Evolutionary conservation across 2,797 vertebrate genomes (phyloP).

Genomic region (Dendrocincla fuliginosa): DNA sequence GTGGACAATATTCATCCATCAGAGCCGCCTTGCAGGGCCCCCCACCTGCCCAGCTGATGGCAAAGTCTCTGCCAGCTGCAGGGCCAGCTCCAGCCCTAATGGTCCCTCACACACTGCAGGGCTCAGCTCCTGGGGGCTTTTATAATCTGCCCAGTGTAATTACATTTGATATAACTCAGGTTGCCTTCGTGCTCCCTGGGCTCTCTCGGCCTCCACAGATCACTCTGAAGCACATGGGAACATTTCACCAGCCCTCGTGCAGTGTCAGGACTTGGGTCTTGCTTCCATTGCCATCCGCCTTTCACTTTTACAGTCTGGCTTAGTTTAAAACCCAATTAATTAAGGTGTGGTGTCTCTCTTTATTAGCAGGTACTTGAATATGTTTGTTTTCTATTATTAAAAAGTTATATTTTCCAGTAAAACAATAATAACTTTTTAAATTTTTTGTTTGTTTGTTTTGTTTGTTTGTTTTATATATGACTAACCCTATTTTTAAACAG

Average conservation of each 20-base stretch:
- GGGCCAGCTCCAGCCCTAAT: too few species aligned
- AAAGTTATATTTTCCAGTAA: not conserved
- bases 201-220: not conserved
- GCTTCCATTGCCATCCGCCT: not conserved
- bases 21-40: not conserved
- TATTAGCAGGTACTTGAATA: not conserved
- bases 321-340: not conserved
- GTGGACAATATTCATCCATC: not conserved
- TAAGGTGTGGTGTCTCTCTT: not conserved
- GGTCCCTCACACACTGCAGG: accelerated
- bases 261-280: not conserved
- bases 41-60: not conserved
- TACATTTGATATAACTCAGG: accelerated
- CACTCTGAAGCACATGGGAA: accelerated
- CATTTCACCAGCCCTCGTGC: accelerated
- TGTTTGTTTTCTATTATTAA: not conserved
- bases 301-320: not conserved
- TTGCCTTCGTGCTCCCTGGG: not conserved
- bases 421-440: not conserved
- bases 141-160: not conserved
- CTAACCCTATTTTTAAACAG: not conserved
- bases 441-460: not conserved
- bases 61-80: accelerated
- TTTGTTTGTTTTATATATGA: not conserved
- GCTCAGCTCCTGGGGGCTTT: not conserved